Conservation (phyloP, 2,113 vertebrate species). For the Onychostoma macrolepis region DNA sequence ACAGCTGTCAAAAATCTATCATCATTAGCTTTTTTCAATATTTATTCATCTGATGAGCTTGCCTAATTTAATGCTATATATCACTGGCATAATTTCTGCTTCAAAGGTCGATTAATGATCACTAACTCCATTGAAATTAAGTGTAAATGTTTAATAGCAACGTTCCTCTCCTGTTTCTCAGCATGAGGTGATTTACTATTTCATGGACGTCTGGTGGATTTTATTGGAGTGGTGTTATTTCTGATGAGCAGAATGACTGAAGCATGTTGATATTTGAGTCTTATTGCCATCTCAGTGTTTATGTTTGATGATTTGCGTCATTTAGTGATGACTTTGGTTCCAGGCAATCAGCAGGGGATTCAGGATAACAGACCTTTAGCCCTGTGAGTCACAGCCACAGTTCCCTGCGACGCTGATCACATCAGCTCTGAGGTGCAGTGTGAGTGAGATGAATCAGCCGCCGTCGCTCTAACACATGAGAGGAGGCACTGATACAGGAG, state of each 20-base stretch:
- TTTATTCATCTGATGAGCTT: not conserved
- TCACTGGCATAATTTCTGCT: not conserved
- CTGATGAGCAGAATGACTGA: conserved; percentile 22
- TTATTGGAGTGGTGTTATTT: conserved; percentile 6
- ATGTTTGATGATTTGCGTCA: conserved; percentile 38
- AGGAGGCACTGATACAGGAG: not conserved
- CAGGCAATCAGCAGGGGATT: conserved; percentile 37
- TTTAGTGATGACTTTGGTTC: conserved; percentile 20
- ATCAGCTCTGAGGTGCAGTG: conserved; percentile 24
- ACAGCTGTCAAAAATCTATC: not conserved
- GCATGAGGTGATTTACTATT: not conserved
- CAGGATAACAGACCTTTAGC: conserved; percentile 41
- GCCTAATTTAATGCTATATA: not conserved
- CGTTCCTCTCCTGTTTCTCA: not conserved
- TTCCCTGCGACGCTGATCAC: conserved; percentile 40
- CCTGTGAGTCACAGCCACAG: conserved; percentile 41
- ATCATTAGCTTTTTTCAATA: not conserved
- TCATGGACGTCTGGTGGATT: not conserved
- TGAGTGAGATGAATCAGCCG: conserved; percentile 33
- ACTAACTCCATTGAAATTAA: conserved; percentile 68
- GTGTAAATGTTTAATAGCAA: conserved; percentile 33
- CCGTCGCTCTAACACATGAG: conserved; percentile 4
- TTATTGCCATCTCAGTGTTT: conserved; percentile 17
- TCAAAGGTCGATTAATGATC: conserved; percentile 56
- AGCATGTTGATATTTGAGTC: conserved; percentile 22